phyloP scores from a whole-genome alignment of 2,113 vertebrate species.

The Lycocorax pyrrhopterus region DNA sequence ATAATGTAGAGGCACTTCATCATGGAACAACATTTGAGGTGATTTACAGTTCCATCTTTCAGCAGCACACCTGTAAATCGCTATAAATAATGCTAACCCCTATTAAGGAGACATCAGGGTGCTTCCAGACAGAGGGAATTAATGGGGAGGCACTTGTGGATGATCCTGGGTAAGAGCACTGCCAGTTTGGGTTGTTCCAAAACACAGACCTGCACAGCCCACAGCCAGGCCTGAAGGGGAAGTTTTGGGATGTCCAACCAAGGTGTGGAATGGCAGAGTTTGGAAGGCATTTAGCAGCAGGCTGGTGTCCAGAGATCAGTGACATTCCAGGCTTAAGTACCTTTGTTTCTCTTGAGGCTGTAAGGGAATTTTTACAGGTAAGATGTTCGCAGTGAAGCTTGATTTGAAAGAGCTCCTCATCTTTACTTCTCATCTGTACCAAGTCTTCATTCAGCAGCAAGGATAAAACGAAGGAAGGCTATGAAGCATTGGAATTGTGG shows the following conservation, averaged over 20 bases:
- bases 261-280: neutral
- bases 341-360: neutral
- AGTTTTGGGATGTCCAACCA: neutral
- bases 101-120: constrained; percentile 5
- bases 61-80: constrained; percentile 21
- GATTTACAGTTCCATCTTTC: neutral
- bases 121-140: neutral
- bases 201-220: rapidly evolving
- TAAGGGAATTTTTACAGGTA: neutral
- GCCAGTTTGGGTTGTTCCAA: neutral
- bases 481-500: neutral
- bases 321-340: neutral
- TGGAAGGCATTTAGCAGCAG: neutral
- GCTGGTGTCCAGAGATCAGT: neutral
- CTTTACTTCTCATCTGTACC: neutral
- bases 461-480: neutral
- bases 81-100: constrained; percentile 14
- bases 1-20: constrained; percentile 6
- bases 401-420: neutral
- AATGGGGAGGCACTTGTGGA: neutral
- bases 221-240: neutral
- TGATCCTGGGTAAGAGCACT: neutral
- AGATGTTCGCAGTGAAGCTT: neutral
- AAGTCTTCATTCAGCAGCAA: neutral
- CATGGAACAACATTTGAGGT: neutral